Base-by-base conservation (phyloP, 2,888 invertebrate genomes). In the Bugula neritina region DNA sequence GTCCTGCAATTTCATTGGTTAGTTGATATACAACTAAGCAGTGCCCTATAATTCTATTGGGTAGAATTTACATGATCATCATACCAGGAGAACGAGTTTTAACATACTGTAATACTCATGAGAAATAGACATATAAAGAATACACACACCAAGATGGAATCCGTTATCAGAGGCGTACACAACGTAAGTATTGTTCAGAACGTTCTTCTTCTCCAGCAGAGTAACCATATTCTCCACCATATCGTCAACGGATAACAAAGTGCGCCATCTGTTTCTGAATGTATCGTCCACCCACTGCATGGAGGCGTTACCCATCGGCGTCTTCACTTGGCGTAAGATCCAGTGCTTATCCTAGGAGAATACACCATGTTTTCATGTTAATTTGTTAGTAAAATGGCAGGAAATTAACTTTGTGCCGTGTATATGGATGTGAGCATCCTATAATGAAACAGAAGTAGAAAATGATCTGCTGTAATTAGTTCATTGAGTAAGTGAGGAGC, bases 91-190 rank as follows among this genome's bases (percentile, higher is more conserved):
- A n/a, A n/a, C n/a, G n/a, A n/a, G n/a, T n/a, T n/a, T n/a, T n/a
- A n/a, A n/a, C n/a, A n/a, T n/a, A n/a, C n/a, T n/a, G n/a, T n/a
- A n/a, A n/a, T n/a, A n/a, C n/a, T n/a, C n/a, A n/a, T n/a, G n/a
- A n/a, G n/a, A n/a, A n/a, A n/a, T n/a, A n/a, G n/a, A n/a, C n/a
- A n/a, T n/a, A n/a, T n/a, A n/a, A n/a, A n/a, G n/a, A n/a, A 27
- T 35, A 31, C 43, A 71, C 75, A 72, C 74, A 91, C 92, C 92
- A 77, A 94, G 86, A 85, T 95, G 94, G 84, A 90, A 95, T 29
- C 94, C 94, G 84, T 94, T 93, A 81, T 95, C 94, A 0, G 94
- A 94, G 0, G 93, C 91, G 78, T 89, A 92, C 71, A 94, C 88
- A 0, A 94, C 81, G 78, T 90, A 93, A 0, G 94, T 94, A 76